Conservation (phyloP, 2,113 vertebrate species). For the Catharus bicknelli region DNA sequence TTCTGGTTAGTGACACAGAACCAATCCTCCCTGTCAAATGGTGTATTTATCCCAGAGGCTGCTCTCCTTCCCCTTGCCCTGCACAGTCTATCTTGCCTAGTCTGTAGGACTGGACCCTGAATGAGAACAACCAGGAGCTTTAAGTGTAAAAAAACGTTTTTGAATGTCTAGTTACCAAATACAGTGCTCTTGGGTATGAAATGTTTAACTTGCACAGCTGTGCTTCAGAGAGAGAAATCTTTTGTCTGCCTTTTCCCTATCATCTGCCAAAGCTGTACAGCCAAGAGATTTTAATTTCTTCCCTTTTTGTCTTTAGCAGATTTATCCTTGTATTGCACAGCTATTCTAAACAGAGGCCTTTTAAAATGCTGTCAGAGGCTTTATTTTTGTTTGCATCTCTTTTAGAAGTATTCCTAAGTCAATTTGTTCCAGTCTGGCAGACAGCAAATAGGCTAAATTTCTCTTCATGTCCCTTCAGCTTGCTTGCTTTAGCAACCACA, state of each 20-base stretch:
- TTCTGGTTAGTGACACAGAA: neutral
- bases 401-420: neutral
- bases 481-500: neutral
- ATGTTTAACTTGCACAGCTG: neutral
- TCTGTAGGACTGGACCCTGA: neutral
- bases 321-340: neutral
- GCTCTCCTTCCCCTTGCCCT: neutral
- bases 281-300: constrained; percentile 28
- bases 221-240: neutral
- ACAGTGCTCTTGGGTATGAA: neutral
- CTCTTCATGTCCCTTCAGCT: neutral
- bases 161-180: neutral
- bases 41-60: neutral
- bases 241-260: neutral
- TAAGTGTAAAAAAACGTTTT: neutral
- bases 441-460: neutral
- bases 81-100: fast-evolving
- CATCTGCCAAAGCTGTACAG: neutral
- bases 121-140: neutral
- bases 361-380: neutral
- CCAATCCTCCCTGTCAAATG: neutral
- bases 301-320: neutral
- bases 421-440: neutral
- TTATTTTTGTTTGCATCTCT: neutral
- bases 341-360: neutral